phyloP scores from a whole-genome alignment of 2,888 invertebrate species.

The Parapristionchus giblindavisi region DNA sequence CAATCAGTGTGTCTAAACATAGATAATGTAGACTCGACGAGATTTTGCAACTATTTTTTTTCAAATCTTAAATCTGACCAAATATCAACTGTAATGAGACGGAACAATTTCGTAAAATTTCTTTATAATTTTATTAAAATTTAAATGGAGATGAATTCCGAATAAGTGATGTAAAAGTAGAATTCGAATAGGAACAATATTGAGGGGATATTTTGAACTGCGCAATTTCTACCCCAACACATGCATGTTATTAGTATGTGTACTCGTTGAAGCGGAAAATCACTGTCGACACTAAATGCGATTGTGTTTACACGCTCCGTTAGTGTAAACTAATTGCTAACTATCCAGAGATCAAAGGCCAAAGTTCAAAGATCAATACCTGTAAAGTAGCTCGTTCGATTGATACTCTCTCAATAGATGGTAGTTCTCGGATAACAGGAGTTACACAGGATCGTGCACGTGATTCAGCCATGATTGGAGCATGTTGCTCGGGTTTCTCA shows the following conservation, averaged over 20 bases:
- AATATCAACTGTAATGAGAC: too few species aligned
- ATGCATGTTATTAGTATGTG: too few species aligned
- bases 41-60: too few species aligned
- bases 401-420: constrained; percentile 31
- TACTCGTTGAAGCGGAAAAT: constrained; percentile 28
- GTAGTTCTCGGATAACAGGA: constrained; percentile 15
- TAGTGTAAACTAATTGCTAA: constrained; percentile 27
- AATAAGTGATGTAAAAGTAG: not conserved
- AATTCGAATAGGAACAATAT: not conserved
- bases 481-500: not conserved
- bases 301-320: not conserved
- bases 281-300: constrained; percentile 7
- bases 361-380: constrained; percentile 3
- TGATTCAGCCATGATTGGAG: not conserved
- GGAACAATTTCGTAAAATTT: too few species aligned
- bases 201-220: too few species aligned
- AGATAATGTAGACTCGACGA: too few species aligned
- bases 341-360: not conserved
- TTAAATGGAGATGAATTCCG: too few species aligned
- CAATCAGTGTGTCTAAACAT: too few species aligned
- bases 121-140: too few species aligned
- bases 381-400: constrained; percentile 23
- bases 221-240: too few species aligned
- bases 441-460: constrained; percentile 26
- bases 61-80: too few species aligned